phyloP scores from a whole-genome alignment of 2,888 invertebrate species.

The Synanthedon formicaeformis region DNA sequence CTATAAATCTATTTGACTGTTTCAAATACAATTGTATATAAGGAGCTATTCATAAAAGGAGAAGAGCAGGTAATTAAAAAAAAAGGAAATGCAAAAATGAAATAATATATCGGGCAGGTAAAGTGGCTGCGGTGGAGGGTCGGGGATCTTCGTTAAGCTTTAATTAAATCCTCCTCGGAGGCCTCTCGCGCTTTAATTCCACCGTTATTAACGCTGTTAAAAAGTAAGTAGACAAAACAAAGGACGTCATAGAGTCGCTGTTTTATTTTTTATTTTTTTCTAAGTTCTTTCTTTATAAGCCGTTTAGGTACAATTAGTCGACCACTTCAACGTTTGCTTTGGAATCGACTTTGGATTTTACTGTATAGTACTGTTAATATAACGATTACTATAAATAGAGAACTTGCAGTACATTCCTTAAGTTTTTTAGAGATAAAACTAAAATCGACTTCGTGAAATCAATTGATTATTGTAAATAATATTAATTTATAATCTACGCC shows the following conservation, averaged over 20 bases:
- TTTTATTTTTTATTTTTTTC: neutral
- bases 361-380: neutral
- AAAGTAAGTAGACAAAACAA: constrained; percentile 49
- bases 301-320: neutral
- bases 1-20: too few species aligned
- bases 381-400: neutral
- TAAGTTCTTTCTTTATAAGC: neutral
- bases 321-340: neutral
- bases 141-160: constrained; percentile 63
- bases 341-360: neutral
- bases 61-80: too few species aligned
- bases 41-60: too few species aligned
- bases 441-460: too few species aligned
- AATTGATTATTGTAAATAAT: too few species aligned
- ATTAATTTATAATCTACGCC: too few species aligned
- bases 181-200: constrained; percentile 70
- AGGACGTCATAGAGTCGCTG: constrained; percentile 16
- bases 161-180: constrained; percentile 69
- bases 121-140: constrained; percentile 18
- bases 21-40: too few species aligned
- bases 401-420: neutral
- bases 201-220: constrained; percentile 72
- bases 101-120: constrained; percentile 55
- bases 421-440: neutral
- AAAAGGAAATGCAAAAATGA: constrained; percentile 46